A percentile compares a stretch with the other conserved stretches of the same genome.
Evolutionary conservation across 2,797 vertebrate genomes (phyloP).

Genomic region (Staurois parvus): DNA sequence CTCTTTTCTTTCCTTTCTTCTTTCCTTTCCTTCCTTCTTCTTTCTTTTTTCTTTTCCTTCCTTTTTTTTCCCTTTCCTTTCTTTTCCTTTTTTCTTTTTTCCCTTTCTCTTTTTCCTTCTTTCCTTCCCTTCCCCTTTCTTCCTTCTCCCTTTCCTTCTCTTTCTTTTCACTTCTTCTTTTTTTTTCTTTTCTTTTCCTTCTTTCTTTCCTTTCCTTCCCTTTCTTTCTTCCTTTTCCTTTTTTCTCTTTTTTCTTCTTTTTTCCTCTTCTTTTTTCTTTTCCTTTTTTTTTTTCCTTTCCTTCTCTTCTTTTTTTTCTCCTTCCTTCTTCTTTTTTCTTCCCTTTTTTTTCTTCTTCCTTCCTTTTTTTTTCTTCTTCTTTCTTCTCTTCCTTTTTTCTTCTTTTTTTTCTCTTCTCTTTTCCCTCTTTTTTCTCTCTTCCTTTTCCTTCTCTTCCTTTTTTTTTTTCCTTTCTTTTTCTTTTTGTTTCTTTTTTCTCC

Average conservation of each 20-base stretch:
- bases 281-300: not conserved
- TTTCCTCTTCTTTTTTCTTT: too few relatives aligned
- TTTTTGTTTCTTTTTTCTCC: too few relatives aligned
- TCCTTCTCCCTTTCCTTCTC: not conserved
- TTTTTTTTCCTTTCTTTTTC: not conserved
- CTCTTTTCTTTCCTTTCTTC: not conserved
- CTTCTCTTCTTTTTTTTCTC: not conserved
- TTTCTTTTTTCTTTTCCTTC: not conserved
- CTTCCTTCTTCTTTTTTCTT: not conserved
- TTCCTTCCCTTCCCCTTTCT: not conserved
- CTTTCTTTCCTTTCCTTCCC: not conserved
- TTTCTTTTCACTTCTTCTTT: not conserved
- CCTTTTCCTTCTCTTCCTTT: not conserved
- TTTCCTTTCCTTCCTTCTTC: not conserved
- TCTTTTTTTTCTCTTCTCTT: not conserved
- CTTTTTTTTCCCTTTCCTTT: not conserved
- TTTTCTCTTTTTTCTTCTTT: not conserved
- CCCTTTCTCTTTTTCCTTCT: not conserved
- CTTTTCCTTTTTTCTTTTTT: not conserved
- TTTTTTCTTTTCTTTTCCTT: not conserved
- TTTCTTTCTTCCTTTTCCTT: not conserved
- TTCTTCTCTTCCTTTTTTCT: not conserved
- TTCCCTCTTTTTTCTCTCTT: not conserved
- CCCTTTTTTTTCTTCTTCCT: not conserved
- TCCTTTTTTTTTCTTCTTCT: not conserved